phyloP scores from a whole-genome alignment of 1,140 invertebrate species.

The Psix sp. region DNA sequence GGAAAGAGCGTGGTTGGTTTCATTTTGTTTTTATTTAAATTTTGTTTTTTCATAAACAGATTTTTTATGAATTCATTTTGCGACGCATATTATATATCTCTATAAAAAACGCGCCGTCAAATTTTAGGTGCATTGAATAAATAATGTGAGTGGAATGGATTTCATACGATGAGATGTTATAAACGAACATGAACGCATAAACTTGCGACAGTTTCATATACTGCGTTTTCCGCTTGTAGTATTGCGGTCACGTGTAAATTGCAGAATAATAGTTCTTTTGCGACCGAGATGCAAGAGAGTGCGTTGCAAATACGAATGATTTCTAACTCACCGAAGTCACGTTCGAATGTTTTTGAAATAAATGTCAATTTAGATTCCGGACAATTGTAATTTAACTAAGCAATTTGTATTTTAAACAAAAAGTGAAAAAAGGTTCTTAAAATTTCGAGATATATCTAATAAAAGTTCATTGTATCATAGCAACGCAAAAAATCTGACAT shows the following conservation, averaged over 20 bases:
- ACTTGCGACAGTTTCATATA: conserved; percentile 15
- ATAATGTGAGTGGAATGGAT: neutral
- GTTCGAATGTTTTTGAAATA: conserved; percentile 39
- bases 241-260: conserved; percentile 58
- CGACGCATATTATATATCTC: conserved; percentile 5
- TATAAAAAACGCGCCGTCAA: neutral
- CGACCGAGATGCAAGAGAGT: conserved; percentile 36
- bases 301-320: conserved; percentile 54
- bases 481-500: too few species aligned
- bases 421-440: too few species aligned
- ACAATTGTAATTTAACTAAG: too few species aligned
- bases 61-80: too few species aligned
- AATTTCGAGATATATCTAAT: too few species aligned
- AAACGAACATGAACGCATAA: conserved; percentile 24
- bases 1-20: too few species aligned
- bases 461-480: too few species aligned
- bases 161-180: conserved; percentile 11
- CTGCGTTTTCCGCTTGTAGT: conserved; percentile 15
- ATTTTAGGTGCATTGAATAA: neutral
- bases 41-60: too few species aligned
- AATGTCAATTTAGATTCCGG: too few species aligned
- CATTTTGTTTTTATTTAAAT: too few species aligned
- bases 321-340: conserved; percentile 38
- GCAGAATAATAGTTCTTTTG: conserved; percentile 53
- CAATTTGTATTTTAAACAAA: too few species aligned